phyloP scores from a whole-genome alignment of 2,113 vertebrate genomes.

The Oryzias melastigma region DNA sequence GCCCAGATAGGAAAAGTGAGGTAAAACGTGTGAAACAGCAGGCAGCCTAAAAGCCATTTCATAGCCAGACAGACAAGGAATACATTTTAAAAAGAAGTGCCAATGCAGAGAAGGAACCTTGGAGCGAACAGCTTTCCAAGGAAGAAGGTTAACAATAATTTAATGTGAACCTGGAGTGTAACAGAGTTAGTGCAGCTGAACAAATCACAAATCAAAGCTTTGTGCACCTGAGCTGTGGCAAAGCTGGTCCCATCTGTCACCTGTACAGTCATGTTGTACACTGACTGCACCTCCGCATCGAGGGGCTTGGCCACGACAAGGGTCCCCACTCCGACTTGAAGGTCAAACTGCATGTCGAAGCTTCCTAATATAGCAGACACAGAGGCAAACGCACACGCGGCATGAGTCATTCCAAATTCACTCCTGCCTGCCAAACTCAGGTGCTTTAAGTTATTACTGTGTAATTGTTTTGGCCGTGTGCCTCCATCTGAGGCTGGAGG shows the following conservation, averaged over 20 bases:
- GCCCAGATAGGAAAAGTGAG: slow-evolving; percentile 21
- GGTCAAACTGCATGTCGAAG: slow-evolving; percentile 92
- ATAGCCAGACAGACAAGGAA: slow-evolving; percentile 17
- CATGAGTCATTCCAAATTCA: slow-evolving; percentile 51
- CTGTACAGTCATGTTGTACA: slow-evolving; percentile 95
- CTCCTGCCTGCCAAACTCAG: slow-evolving; percentile 48
- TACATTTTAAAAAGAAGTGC: slow-evolving; percentile 10
- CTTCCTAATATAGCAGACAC: slow-evolving; percentile 79
- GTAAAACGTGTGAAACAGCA: slow-evolving; percentile 8
- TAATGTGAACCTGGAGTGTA: slow-evolving; percentile 29
- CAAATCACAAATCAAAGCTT: slow-evolving; percentile 39
- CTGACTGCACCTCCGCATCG: slow-evolving; percentile 90
- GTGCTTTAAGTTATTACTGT: slow-evolving; percentile 72
- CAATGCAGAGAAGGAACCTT: slow-evolving; percentile 7
- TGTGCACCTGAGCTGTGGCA: slow-evolving; percentile 88
- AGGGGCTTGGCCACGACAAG: slow-evolving; percentile 91
- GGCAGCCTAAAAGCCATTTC: slow-evolving; percentile 23
- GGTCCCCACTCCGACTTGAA: slow-evolving; percentile 89
- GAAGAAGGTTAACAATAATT: slow-evolving; percentile 44
- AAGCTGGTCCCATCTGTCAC: slow-evolving; percentile 94
- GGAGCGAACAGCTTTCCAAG: slow-evolving; percentile 31
- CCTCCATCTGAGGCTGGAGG: slow-evolving; percentile 56
- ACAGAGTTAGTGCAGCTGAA: slow-evolving; percentile 11
- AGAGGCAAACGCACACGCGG: slow-evolving; percentile 24
- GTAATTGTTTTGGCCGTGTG: slow-evolving; percentile 69